phyloP scores from a whole-genome alignment of 2,113 vertebrate genomes.

The Ammospiza caudacuta region DNA sequence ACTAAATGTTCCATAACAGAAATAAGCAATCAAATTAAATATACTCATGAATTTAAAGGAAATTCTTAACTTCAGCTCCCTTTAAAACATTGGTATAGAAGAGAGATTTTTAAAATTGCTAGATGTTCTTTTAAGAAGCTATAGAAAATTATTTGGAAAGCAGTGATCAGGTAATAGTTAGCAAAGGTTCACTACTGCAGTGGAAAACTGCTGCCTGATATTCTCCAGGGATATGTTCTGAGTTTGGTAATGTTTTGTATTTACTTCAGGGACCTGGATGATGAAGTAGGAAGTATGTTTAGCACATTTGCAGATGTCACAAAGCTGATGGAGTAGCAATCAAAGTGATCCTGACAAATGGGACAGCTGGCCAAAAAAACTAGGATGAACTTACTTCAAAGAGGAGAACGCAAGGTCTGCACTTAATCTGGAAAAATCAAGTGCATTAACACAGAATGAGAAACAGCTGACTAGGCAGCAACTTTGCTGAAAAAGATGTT shows the following conservation, averaged over 20 bases:
- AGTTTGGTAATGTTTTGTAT: background rate
- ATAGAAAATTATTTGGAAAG: background rate
- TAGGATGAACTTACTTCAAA: constrained; percentile 42
- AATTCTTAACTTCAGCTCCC: background rate
- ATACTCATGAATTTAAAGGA: background rate
- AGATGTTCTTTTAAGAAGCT: background rate
- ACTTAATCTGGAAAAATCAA: constrained; percentile 43
- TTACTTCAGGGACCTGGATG: background rate
- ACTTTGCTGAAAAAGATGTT: constrained; percentile 38
- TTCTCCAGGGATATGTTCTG: background rate
- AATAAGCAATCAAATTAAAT: background rate
- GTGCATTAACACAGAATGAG: background rate
- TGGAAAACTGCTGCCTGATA: background rate
- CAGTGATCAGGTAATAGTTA: background rate
- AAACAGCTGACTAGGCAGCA: constrained; percentile 54
- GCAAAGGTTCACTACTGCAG: background rate
- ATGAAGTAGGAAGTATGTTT: background rate
- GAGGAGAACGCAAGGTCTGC: constrained; percentile 27
- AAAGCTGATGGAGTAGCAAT: constrained; percentile 3
- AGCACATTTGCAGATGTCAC: background rate
- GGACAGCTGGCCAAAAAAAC: background rate
- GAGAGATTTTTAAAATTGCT: background rate
- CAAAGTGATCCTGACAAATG: constrained; percentile 25
- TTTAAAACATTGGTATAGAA: background rate
- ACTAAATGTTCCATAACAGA: background rate